phyloP scores from a whole-genome alignment of 2,888 invertebrate genomes.

The Phengaris alcon region DNA sequence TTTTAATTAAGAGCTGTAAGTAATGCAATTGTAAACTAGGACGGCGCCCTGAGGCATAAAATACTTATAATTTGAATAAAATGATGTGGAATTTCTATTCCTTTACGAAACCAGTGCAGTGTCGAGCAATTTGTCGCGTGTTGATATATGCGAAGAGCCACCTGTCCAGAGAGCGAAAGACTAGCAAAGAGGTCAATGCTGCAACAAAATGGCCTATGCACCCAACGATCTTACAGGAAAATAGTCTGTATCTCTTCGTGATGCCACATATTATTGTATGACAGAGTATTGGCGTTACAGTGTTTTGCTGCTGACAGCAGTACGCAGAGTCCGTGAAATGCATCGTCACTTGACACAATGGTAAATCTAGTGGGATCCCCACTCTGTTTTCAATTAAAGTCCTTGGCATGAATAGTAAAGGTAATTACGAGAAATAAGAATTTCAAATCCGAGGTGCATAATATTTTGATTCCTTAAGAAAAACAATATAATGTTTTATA shows the following conservation, averaged over 20 bases:
- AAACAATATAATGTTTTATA: no score
- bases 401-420: neutral
- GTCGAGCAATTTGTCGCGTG: slow-evolving; percentile 20
- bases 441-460: no score
- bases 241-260: neutral
- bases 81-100: slow-evolving; percentile 8
- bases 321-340: slow-evolving; percentile 36
- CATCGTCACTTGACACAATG: slow-evolving; percentile 35
- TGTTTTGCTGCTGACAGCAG: neutral
- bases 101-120: slow-evolving; percentile 24
- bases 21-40: slow-evolving; percentile 13
- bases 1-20: slow-evolving; percentile 8
- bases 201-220: neutral
- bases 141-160: slow-evolving; percentile 25
- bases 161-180: slow-evolving; percentile 26
- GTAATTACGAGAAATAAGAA: no score
- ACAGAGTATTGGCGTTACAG: neutral
- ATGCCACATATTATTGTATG: neutral
- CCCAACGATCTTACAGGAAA: neutral
- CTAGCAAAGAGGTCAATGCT: slow-evolving; percentile 8
- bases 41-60: slow-evolving; percentile 18
- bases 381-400: slow-evolving; percentile 17
- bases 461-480: no score
- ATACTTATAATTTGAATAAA: slow-evolving; percentile 26
- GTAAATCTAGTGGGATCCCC: slow-evolving; percentile 33